phyloP scores from a whole-genome alignment of 2,113 vertebrate species.

The Lasiurus borealis region DNA sequence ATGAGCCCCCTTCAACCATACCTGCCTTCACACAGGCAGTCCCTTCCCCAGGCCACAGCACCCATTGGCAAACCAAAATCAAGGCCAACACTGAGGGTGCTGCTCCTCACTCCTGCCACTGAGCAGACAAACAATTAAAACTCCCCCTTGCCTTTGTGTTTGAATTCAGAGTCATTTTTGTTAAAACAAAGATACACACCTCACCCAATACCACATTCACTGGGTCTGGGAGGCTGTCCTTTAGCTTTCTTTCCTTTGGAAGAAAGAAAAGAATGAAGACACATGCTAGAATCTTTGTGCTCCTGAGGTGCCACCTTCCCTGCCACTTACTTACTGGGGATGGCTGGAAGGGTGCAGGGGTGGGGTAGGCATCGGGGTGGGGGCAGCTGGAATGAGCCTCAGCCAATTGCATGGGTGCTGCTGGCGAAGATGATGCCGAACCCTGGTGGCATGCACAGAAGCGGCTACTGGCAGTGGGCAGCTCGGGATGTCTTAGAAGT shows the following conservation, averaged over 20 bases:
- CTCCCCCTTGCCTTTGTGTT: background rate
- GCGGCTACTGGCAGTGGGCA: background rate
- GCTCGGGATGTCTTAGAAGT: conserved; percentile 1
- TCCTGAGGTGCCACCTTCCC: background rate
- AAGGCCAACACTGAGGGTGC: background rate
- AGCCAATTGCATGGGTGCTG: background rate
- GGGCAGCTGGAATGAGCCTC: background rate
- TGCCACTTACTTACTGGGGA: background rate
- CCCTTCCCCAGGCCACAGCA: too few species aligned
- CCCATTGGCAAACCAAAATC: background rate
- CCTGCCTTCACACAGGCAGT: background rate
- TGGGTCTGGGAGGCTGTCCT: background rate
- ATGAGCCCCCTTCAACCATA: background rate
- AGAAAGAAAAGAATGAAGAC: background rate
- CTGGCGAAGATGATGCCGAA: background rate
- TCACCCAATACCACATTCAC: background rate
- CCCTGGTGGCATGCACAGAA: accelerated
- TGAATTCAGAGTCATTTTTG: background rate
- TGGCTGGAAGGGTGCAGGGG: background rate
- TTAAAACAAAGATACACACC: background rate
- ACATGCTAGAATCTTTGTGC: accelerated
- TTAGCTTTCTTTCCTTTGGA: background rate
- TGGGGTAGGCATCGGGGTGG: background rate
- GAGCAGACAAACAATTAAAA: background rate
- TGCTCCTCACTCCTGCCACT: background rate